Evolutionary conservation across 1,140 invertebrate genomes (phyloP), one percentile per base, ranked within the genome.

Genomic region (Formica selysi): DNA sequence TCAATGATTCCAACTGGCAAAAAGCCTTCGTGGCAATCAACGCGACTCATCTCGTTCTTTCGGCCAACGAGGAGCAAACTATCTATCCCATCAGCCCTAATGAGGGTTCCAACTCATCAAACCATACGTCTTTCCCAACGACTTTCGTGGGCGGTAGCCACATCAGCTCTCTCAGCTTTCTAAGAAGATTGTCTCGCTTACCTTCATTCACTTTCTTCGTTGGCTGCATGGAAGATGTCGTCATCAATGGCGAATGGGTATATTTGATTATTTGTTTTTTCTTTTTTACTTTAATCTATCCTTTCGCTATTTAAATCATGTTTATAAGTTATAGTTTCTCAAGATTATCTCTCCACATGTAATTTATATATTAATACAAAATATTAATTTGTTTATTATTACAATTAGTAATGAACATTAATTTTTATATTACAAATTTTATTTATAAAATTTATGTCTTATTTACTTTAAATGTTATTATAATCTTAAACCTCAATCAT

Each of bases 201-300:
- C 96, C 97, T 0, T 96, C 97, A 38, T 97, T 96, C 86, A 70
- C 64, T 8, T 80, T 84, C 19, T 98, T 98, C 93, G 97, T 98
- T 22, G 98, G 98, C 3, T 99, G 99, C 93, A 97, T 98, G 93
- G 97, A 99, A 94, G 98, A 99, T 93, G 97, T 99, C 10, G 96
- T 97, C 36, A 97, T 99, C 38, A 98, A 99, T 93, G 97, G 96
- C 5, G 96, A 97, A 93, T 98, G 97, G 97, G 96, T 98, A 86
- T 3, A 57, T 65, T 38, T 2, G n/a, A 19, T 41, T 67, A 44
- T 4, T 13, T 78, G 76, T 92, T 59, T 59, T 65, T 48, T 16
- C 38, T 4, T 32, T 32, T 44, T 68, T 76, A 95, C 93, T 95
- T 95, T 4, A 89, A 93, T 78, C 89, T 32, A 29, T 3, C 3